Evolutionary conservation across 2,888 invertebrate genomes (phyloP), one percentile per base, ranked within the genome.

Genomic region (Dryobota labecula): DNA sequence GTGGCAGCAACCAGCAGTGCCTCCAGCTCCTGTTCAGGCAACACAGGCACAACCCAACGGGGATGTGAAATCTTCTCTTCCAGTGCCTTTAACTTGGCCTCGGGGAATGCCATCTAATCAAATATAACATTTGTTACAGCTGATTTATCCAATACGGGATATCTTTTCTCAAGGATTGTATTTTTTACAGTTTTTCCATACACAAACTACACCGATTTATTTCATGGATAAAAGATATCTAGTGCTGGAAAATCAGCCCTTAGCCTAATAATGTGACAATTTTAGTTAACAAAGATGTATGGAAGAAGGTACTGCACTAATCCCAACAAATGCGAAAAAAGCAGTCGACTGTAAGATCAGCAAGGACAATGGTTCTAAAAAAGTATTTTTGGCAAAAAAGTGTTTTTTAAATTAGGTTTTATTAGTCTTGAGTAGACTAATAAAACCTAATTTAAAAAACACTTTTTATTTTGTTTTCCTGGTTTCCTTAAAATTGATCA

Each of bases 31-130:
- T 99, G 99, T 89, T 99, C 99, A 18, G 99, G 99, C 89, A 99
- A 95, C 66, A 99, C 99, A 47, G 99, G 99, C 65, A 99, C 99
- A 78, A 99, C 99, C 99, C 99, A 99, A 89, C 99, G 97, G 73
- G 99, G 98, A 95, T 98, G 98, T 87, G 99, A 99, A 92, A 99
- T 99, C 97, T 99, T 99, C 92, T 99, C 99, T 95, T 99, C 99
- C 87, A 99, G 96, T 87, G 98, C 97, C 85, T 97, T 97, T 91
- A 99, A 96, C 94, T 99, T 98, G 63, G 97, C 97, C 90, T 98
- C 97, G 79, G 99, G 99, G 97, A 99, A 99, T 82, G 89, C 89
- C 92, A 94, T 94, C 95, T 96, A 82, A 56, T 87, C 84, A 78
- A 72, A 76, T 63, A 56, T 45, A 20, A 62, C 3, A 57, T 66